These are phyloP conservation scores for Heliothis virescens DNA, from an alignment of 1,140 invertebrate genomes.

Conservation along the genomic window DNA sequence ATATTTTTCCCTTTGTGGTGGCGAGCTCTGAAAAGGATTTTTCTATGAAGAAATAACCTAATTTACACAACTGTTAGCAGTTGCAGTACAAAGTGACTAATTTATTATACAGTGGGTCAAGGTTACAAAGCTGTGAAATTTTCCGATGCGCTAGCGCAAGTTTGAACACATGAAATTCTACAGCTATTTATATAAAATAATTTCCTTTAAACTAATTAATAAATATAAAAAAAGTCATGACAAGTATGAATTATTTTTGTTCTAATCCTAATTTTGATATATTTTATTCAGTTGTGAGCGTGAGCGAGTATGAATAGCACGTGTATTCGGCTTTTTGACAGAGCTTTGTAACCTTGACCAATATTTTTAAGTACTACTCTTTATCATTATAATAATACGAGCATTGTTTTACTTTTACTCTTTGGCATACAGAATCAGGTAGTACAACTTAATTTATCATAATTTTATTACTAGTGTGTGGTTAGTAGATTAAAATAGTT, in stretches of 20 bases:
- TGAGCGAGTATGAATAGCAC: too few species aligned
- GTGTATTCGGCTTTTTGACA: background rate
- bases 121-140: constrained; percentile 21
- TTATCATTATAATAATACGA: constrained; percentile 4
- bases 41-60: background rate
- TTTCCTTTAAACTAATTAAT: too few species aligned
- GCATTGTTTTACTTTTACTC: background rate
- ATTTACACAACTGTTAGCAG: background rate
- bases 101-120: constrained; percentile 26
- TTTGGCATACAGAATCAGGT: constrained; percentile 37
- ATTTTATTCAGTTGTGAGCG: too few species aligned
- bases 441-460: constrained; percentile 8
- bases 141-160: background rate
- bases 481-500: background rate
- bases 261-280: too few species aligned
- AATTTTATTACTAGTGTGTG: constrained; percentile 7
- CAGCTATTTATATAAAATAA: too few species aligned
- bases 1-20: too few species aligned
- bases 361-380: background rate
- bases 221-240: too few species aligned
- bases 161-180: background rate
- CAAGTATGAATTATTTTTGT: too few species aligned
- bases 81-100: background rate
- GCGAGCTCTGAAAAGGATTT: background rate
- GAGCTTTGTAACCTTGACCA: constrained; percentile 19